Conservation (phyloP, 64 coral and sea anemone species). For the Pocillopora verrucosa region DNA sequence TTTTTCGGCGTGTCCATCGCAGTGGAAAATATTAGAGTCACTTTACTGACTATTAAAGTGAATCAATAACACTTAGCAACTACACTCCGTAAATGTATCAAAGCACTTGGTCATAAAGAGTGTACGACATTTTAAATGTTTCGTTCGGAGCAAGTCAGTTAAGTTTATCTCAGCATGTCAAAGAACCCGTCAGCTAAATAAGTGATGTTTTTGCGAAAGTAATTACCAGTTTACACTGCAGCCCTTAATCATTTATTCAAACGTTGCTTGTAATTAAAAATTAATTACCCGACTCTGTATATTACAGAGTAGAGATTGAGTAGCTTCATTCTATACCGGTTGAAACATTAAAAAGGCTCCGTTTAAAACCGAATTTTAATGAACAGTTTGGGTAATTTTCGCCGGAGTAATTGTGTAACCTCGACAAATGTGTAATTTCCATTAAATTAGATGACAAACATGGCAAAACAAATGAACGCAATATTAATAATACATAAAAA, state of each 20-base stretch:
- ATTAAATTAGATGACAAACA: conserved; percentile 47
- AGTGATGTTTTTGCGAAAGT: conserved; percentile 7
- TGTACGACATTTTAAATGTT: too few relatives aligned
- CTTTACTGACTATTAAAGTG: too few relatives aligned
- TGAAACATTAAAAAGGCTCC: not conserved
- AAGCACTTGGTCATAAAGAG: too few relatives aligned
- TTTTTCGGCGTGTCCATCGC: too few relatives aligned
- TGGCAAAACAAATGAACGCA: conserved; percentile 37
- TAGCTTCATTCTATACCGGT: not conserved
- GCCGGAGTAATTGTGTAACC: not conserved
- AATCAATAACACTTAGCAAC: too few relatives aligned
- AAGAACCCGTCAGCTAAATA: not conserved
- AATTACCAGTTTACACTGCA: conserved; percentile 39
- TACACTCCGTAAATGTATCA: too few relatives aligned
- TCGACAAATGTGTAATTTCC: conserved; percentile 22
- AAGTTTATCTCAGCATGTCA: not conserved
- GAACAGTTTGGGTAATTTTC: not conserved
- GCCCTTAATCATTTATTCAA: conserved; percentile 46
- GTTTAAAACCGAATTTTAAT: not conserved
- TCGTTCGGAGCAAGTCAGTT: not conserved
- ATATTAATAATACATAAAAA: conserved; percentile 48
- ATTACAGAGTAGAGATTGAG: not conserved
- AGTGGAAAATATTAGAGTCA: too few relatives aligned
- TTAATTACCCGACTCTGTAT: conserved; percentile 29
- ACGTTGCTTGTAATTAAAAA: conserved; percentile 50